Conservation (phyloP, 2,797 vertebrate genomes). For the Centroberyx gerrardi region DNA sequence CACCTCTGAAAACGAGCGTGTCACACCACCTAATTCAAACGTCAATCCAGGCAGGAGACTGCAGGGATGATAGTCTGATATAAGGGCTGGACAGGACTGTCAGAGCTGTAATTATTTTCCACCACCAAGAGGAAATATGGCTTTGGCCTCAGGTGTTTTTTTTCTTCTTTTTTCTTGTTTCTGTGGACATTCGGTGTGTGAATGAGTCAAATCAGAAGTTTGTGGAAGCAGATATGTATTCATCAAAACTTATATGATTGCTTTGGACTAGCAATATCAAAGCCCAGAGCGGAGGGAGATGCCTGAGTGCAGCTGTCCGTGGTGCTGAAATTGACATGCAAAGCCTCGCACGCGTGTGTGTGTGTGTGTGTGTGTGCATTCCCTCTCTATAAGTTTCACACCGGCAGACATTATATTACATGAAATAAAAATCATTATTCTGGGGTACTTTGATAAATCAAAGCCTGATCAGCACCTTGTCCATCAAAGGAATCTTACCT, state of each 20-base stretch:
- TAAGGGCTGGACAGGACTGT: conserved; percentile 56
- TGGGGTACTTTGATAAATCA: conserved; percentile 7
- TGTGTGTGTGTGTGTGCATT: conserved; percentile 9
- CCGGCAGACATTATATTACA: conserved; percentile 13
- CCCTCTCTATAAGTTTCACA: conserved; percentile 19
- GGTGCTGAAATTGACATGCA: conserved; percentile 55
- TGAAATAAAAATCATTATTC: conserved; percentile 27
- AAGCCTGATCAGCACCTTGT: conserved; percentile 26
- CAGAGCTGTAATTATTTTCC: conserved; percentile 76
- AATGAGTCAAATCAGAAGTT: conserved; percentile 66
- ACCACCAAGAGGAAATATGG: conserved; percentile 62
- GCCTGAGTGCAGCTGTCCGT: conserved; percentile 52
- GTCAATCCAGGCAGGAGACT: conserved; percentile 68
- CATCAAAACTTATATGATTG: conserved; percentile 73
- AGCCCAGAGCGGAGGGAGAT: conserved; percentile 23
- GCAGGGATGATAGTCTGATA: conserved; percentile 57
- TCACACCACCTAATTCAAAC: conserved; percentile 66
- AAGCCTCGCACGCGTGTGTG: neutral
- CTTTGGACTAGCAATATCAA: conserved; percentile 63
- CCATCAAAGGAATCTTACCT: conserved; percentile 40
- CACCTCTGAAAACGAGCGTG: conserved; percentile 60
- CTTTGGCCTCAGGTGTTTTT: conserved; percentile 71
- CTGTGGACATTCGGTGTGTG: conserved; percentile 42
- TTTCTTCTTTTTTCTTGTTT: conserved; percentile 54
- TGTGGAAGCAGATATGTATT: conserved; percentile 47